Percentiles rank a stretch among this genome's conserved stretches.
Conservation (phyloP, 2,113 vertebrate genomes). For the Sakesphorus luctuosus region DNA sequence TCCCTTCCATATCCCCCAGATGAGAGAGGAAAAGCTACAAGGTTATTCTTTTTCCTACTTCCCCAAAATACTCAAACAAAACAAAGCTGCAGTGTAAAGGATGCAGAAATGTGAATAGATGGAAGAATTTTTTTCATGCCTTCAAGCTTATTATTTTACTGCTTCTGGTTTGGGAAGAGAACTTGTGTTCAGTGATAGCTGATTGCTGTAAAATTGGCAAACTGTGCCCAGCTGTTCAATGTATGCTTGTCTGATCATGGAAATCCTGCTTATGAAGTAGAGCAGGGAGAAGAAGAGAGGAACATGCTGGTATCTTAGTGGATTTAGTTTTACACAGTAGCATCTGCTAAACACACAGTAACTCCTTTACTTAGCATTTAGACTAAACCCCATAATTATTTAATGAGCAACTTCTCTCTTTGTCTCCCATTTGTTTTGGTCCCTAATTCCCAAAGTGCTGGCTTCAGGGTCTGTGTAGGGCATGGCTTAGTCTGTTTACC, state of each 20-base stretch:
- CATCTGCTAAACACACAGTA: constrained; percentile 33
- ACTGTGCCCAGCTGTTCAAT: constrained; percentile 58
- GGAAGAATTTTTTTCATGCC: constrained; percentile 63
- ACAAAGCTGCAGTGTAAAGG: neutral
- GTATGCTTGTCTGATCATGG: constrained; percentile 46
- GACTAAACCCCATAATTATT: constrained; percentile 22
- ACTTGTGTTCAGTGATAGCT: constrained; percentile 58
- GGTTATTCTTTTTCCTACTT: neutral
- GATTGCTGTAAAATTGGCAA: constrained; percentile 52
- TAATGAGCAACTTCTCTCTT: constrained; percentile 22
- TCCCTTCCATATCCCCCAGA: neutral
- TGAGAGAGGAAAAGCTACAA: neutral
- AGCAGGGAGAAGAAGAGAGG: neutral
- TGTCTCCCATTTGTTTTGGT: constrained; percentile 1
- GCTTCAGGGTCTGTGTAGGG: neutral
- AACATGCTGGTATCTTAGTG: constrained; percentile 15
- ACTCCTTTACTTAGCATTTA: constrained; percentile 26
- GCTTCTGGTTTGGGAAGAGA: constrained; percentile 64
- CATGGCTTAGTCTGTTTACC: neutral
- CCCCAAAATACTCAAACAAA: neutral
- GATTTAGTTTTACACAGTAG: constrained; percentile 15
- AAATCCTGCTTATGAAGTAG: constrained; percentile 38
- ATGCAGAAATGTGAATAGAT: constrained; percentile 71
- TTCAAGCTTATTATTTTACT: constrained; percentile 63
- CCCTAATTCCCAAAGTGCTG: neutral